Evolutionary conservation across 2,797 vertebrate species (phyloP).

Genomic region (Gorsachius magnificus): DNA sequence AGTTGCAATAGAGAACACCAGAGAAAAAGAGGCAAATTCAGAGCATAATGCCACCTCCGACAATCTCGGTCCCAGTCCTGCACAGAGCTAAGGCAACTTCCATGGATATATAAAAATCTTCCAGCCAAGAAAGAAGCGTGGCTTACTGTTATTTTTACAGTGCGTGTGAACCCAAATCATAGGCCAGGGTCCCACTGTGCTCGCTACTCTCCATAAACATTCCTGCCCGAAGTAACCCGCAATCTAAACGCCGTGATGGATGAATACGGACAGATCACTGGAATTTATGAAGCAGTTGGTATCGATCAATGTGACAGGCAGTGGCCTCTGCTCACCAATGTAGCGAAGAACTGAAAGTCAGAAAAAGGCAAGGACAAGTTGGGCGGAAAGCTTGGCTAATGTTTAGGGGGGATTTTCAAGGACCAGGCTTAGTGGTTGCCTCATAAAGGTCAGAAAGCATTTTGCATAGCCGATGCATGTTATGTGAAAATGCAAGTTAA

Average conservation of each 20-base stretch:
- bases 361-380: neutral
- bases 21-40: neutral
- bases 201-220: neutral
- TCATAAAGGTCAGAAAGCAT: neutral
- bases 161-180: neutral
- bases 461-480: neutral
- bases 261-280: neutral
- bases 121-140: neutral
- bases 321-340: neutral
- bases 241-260: neutral
- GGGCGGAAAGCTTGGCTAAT: neutral
- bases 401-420: neutral
- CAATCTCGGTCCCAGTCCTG: rapidly evolving
- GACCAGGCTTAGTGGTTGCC: neutral
- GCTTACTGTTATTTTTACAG: neutral
- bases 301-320: neutral
- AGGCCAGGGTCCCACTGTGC: neutral
- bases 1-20: neutral
- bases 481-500: neutral
- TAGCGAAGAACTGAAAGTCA: neutral
- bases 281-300: neutral
- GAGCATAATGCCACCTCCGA: neutral
- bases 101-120: neutral
- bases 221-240: neutral
- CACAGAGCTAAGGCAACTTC: neutral